A percentile compares a stretch with the other conserved stretches of the same genome.
These are phyloP conservation scores for Anoplolepis gracilipes DNA, from an alignment of 1,140 invertebrate species.

Conservation along the genomic window DNA sequence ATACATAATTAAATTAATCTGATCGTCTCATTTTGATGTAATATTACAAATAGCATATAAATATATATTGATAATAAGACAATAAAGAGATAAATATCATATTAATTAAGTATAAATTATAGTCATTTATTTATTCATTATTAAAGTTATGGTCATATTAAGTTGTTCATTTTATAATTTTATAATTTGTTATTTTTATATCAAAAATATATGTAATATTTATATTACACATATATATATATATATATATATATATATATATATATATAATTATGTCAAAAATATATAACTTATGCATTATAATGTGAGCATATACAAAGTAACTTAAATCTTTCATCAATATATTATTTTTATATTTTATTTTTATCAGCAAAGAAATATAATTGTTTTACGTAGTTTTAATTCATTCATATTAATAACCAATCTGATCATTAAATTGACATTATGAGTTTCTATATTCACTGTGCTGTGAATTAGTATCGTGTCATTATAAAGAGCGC, in stretches of 20 bases:
- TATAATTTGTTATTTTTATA: not conserved
- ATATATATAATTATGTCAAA: not conserved
- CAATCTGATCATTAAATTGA: too few species aligned
- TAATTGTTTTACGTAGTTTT: not conserved
- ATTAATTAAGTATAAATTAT: not conserved
- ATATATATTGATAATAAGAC: not conserved
- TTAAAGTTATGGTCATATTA: slow-evolving; percentile 1
- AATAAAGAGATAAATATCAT: not conserved
- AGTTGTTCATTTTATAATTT: not conserved
- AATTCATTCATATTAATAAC: too few species aligned
- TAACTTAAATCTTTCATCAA: not conserved
- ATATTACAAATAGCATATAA: not conserved
- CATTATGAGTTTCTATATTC: too few species aligned
- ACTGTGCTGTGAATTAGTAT: too few species aligned
- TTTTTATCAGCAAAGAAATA: not conserved
- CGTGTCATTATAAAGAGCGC: too few species aligned
- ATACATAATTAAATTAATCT: not conserved
- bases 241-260: too few species aligned
- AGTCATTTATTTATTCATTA: not conserved
- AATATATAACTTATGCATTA: not conserved
- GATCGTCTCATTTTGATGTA: not conserved
- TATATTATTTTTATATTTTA: not conserved
- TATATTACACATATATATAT: not conserved
- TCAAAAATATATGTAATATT: not conserved
- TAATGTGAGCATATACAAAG: not conserved